Percentiles rank a stretch among this genome's conserved stretches.
Conservation (phyloP, 2,797 vertebrate species). For the Hoplostethus mediterraneus region DNA sequence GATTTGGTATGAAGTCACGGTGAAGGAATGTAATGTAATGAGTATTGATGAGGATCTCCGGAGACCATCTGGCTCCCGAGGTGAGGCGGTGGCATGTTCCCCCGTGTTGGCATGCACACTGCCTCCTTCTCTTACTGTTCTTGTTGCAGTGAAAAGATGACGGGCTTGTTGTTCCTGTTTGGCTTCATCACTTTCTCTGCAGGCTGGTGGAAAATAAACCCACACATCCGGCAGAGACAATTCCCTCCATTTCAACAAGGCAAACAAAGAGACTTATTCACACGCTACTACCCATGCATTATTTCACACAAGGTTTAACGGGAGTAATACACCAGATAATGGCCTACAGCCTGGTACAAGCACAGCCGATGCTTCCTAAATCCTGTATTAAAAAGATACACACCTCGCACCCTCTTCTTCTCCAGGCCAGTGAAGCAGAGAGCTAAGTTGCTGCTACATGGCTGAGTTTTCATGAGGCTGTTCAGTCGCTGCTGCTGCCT, state of each 20-base stretch:
- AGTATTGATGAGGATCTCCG: slow-evolving; percentile 4
- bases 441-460: too few relatives aligned
- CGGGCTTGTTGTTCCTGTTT: neutral
- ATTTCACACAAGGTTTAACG: too few relatives aligned
- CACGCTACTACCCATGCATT: too few relatives aligned
- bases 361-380: too few relatives aligned
- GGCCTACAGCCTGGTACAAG: too few relatives aligned
- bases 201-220: neutral
- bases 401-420: too few relatives aligned
- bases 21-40: neutral
- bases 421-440: too few relatives aligned
- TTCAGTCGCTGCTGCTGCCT: too few relatives aligned
- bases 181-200: slow-evolving; percentile 14
- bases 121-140: neutral
- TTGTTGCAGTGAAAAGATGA: slow-evolving; percentile 11
- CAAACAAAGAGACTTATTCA: neutral
- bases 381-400: too few relatives aligned
- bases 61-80: neutral
- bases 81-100: neutral
- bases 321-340: too few relatives aligned
- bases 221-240: neutral
- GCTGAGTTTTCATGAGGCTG: too few relatives aligned
- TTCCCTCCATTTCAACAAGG: neutral
- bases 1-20: neutral
- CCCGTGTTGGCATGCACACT: neutral